phyloP scores from a whole-genome alignment of 2,888 invertebrate species.

The Dryadula phaetusa region DNA sequence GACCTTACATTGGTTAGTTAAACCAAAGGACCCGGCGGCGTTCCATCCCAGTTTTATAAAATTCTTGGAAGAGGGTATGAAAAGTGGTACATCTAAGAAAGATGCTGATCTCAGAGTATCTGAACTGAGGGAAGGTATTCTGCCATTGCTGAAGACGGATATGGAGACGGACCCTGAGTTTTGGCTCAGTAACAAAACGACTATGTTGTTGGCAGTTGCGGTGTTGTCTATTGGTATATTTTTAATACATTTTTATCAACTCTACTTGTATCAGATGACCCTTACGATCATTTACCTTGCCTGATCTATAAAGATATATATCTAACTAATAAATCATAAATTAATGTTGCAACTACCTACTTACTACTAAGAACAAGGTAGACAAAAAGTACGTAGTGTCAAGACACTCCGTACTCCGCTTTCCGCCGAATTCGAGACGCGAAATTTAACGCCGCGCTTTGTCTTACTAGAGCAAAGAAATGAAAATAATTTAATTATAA shows the following conservation, averaged over 20 bases:
- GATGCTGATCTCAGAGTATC: constrained; percentile 86
- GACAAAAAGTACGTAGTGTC: too few species aligned
- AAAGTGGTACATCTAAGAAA: constrained; percentile 89
- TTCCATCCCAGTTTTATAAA: constrained; percentile 93
- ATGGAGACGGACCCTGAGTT: constrained; percentile 84
- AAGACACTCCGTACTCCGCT: too few species aligned
- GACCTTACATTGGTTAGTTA: constrained; percentile 92
- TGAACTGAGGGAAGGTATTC: constrained; percentile 88
- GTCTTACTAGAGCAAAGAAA: too few species aligned
- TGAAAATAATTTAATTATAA: too few species aligned
- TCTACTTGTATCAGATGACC: too few species aligned
- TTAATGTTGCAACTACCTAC: too few species aligned
- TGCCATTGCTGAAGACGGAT: constrained; percentile 82
- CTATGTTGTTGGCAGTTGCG: constrained; percentile 88
- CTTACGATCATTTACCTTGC: too few species aligned
- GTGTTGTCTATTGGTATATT: constrained; percentile 86
- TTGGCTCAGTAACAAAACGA: constrained; percentile 88
- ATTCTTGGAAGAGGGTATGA: constrained; percentile 89
- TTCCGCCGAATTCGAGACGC: too few species aligned
- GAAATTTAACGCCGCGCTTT: too few species aligned
- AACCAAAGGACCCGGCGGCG: constrained; percentile 90
- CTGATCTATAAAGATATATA: too few species aligned
- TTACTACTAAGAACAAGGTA: too few species aligned
- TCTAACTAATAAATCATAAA: too few species aligned
- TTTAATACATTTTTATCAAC: background rate